A percentile compares a stretch with the other conserved stretches of the same genome.
phyloP scores from a whole-genome alignment of 2,113 vertebrate genomes.

The Ceyx margarethae region DNA sequence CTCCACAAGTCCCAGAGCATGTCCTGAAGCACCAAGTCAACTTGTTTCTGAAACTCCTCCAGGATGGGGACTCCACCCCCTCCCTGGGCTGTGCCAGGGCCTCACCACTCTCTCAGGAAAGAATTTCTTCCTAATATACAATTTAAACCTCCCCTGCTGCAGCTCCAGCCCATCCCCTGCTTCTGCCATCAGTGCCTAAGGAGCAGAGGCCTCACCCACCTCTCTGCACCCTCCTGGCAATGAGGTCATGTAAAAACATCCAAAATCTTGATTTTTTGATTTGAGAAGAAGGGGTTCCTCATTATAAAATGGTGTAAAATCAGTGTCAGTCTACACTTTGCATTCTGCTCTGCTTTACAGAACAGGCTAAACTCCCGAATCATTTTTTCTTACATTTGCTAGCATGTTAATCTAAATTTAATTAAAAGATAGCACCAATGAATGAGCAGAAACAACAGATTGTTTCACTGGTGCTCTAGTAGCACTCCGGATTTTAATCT shows the following conservation, averaged over 20 bases:
- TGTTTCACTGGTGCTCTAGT: constrained; percentile 18
- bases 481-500: neutral
- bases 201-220: too few relatives aligned
- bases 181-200: too few relatives aligned
- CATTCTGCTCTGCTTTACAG: neutral
- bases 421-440: constrained; percentile 35
- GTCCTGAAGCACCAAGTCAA: too few relatives aligned
- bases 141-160: too few relatives aligned
- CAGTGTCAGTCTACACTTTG: neutral
- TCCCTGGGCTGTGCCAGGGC: too few relatives aligned
- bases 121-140: too few relatives aligned
- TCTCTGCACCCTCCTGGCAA: too few relatives aligned
- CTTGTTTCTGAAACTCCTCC: too few relatives aligned
- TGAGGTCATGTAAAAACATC: neutral
- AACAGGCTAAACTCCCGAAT: neutral
- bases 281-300: constrained; percentile 19
- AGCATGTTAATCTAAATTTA: constrained; percentile 53
- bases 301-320: constrained; percentile 26
- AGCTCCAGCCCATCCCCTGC: too few relatives aligned
- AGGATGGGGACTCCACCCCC: too few relatives aligned
- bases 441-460: neutral
- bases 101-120: too few relatives aligned
- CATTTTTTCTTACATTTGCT: neutral
- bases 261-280: constrained; percentile 24
- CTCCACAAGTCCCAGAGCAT: too few relatives aligned